Evolutionary conservation across 1,140 invertebrate species (phyloP).

Genomic region (Apolygus lucorum): DNA sequence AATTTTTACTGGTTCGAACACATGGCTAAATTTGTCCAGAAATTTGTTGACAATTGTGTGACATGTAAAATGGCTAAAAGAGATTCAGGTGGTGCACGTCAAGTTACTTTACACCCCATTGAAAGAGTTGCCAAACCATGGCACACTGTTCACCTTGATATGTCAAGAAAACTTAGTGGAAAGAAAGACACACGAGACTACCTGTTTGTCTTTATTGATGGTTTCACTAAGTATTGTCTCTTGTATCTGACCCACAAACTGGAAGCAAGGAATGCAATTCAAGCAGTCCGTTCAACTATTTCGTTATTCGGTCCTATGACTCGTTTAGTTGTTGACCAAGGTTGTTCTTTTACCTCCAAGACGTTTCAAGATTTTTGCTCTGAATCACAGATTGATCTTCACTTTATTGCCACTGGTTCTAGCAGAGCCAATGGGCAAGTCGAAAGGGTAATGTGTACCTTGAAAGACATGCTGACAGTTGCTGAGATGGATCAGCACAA

Average conservation of each 20-base stretch:
- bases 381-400: no score
- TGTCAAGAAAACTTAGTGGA: conserved; percentile 20
- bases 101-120: conserved; percentile 21
- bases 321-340: background rate
- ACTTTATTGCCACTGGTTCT: no score
- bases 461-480: no score
- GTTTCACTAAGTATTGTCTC: background rate
- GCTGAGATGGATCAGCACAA: no score
- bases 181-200: conserved; percentile 22
- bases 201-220: conserved; percentile 31
- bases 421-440: no score
- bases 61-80: conserved; percentile 22
- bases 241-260: conserved; percentile 8
- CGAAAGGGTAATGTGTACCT: no score
- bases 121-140: conserved; percentile 2
- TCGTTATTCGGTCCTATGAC: conserved; percentile 4
- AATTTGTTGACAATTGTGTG: conserved; percentile 22
- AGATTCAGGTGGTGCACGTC: conserved; percentile 14
- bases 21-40: background rate
- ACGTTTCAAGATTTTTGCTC: conserved; percentile 36
- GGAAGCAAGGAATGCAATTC: conserved; percentile 1
- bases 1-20: no score
- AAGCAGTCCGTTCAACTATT: background rate
- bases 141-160: conserved; percentile 18
- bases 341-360: conserved; percentile 32